A percentile compares a stretch with the other conserved stretches of the same genome.
Conservation (phyloP, 2,888 invertebrate genomes). For the Suillia variegata region DNA sequence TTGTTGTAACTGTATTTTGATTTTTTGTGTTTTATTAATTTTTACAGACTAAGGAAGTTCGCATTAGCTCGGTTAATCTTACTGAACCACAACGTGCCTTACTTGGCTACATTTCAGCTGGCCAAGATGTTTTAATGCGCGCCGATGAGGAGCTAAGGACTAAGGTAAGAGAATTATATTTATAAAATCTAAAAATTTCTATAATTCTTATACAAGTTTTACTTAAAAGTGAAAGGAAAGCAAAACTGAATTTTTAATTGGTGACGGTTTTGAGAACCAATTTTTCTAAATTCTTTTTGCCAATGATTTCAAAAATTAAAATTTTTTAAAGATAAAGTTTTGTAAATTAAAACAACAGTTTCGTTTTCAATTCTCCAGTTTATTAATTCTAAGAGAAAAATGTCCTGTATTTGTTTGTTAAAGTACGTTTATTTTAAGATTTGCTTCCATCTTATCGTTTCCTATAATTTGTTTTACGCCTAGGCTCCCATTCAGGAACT, state of each 20-base stretch:
- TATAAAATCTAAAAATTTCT: no score
- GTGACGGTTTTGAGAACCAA: no score
- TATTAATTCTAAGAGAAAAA: no score
- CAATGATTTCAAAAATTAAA: no score
- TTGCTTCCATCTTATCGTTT: background rate
- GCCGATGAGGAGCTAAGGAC: conserved; percentile 79
- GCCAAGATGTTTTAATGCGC: conserved; percentile 84
- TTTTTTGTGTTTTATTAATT: conserved; percentile 15
- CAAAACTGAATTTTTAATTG: no score
- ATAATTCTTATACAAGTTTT: no score
- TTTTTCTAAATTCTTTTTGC: no score
- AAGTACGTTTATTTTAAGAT: background rate
- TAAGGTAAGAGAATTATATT: conserved; percentile 47
- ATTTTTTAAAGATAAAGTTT: no score
- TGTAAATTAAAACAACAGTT: no score
- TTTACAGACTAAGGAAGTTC: conserved; percentile 62
- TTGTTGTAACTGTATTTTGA: conserved; percentile 12
- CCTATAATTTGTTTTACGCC: background rate
- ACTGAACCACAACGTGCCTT: conserved; percentile 93
- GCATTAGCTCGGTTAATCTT: conserved; percentile 79
- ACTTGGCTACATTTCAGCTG: conserved; percentile 86
- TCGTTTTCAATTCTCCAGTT: no score
- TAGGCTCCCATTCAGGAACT: conserved; percentile 70
- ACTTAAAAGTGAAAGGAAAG: no score
- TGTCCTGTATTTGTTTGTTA: no score